These are phyloP conservation scores for Zoanthus sansibaricus DNA, from an alignment of 92 coral and sea anemone genomes.

Conservation along the genomic window DNA sequence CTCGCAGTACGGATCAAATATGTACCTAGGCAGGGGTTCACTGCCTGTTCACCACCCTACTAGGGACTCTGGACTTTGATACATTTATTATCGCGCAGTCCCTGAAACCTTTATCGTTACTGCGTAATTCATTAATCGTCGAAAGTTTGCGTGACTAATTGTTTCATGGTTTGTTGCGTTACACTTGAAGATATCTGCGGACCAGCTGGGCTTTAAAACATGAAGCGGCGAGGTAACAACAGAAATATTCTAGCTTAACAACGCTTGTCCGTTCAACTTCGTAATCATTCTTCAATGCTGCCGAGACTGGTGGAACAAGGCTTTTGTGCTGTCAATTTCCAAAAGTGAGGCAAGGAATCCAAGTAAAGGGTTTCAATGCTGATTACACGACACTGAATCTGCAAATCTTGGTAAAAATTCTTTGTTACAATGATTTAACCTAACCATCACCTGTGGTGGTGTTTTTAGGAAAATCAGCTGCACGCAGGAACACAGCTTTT, in stretches of 20 bases:
- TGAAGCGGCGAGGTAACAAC: neutral
- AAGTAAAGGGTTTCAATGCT: neutral
- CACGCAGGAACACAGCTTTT: neutral
- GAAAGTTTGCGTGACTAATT: neutral
- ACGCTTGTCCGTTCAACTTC: neutral
- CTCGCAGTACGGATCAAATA: slow-evolving; percentile 84
- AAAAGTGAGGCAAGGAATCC: neutral
- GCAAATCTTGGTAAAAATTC: neutral
- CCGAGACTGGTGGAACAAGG: neutral
- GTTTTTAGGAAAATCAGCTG: neutral
- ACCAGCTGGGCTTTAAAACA: neutral
- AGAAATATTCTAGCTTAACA: neutral
- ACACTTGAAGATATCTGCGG: neutral
- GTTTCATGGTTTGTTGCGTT: neutral
- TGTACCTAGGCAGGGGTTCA: slow-evolving; percentile 91
- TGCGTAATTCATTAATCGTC: neutral
- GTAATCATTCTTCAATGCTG: neutral
- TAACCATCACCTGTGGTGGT: neutral
- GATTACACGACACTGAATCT: neutral
- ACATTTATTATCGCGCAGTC: neutral
- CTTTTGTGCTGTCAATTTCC: neutral
- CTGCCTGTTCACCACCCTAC: slow-evolving; percentile 97
- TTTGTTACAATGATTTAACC: neutral
- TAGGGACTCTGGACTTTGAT: slow-evolving; percentile 83
- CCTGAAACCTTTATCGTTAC: neutral